phyloP scores from a whole-genome alignment of 2,113 vertebrate genomes.

The Aplodontia rufa region DNA sequence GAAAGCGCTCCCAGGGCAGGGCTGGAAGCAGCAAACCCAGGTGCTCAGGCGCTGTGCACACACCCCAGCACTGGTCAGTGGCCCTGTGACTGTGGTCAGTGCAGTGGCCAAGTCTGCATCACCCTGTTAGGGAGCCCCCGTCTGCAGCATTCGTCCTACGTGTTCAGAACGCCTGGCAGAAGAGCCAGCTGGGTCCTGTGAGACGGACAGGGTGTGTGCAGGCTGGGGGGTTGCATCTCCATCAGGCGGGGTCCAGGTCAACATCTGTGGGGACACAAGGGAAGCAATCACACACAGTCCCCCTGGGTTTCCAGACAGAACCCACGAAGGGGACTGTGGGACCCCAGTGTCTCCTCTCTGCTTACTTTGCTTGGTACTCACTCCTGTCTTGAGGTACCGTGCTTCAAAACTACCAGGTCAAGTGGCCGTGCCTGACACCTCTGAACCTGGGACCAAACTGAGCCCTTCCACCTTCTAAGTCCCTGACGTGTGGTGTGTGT shows the following conservation, averaged over 20 bases:
- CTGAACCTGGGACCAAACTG: neutral
- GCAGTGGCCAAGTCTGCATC: fast-evolving
- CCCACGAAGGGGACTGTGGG: neutral
- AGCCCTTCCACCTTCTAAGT: neutral
- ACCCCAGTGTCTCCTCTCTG: neutral
- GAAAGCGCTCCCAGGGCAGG: fast-evolving
- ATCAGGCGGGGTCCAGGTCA: fast-evolving
- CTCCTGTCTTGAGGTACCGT: neutral
- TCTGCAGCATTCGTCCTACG: fast-evolving
- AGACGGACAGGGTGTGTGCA: fast-evolving
- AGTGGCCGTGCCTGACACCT: neutral
- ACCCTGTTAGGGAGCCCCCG: neutral
- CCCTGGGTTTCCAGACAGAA: too few species aligned
- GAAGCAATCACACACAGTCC: fast-evolving
- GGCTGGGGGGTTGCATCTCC: fast-evolving
- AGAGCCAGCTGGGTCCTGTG: fast-evolving
- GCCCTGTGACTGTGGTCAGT: too few species aligned
- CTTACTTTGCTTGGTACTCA: neutral
- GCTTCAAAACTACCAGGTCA: too few species aligned
- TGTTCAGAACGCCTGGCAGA: fast-evolving
- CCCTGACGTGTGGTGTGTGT: neutral
- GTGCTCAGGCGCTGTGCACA: too few species aligned
- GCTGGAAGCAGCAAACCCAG: neutral
- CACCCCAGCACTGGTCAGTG: too few species aligned
- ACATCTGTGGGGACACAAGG: fast-evolving